Percentiles rank a stretch among this genome's conserved stretches.
Conservation (phyloP, 2,113 vertebrate genomes). For the Campylomormyrus numenius region DNA sequence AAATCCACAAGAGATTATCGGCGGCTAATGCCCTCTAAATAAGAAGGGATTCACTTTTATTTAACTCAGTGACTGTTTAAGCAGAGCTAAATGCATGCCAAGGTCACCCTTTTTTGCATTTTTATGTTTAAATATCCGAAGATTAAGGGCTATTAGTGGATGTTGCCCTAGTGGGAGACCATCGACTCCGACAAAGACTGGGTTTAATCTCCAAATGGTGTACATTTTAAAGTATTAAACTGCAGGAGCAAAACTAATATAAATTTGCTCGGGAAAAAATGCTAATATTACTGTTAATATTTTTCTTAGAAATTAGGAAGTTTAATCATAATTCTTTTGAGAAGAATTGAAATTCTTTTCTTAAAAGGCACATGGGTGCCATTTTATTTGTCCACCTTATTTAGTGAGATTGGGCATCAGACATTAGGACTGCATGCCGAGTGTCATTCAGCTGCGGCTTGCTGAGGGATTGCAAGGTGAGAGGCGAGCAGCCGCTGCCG, state of each 20-base stretch:
- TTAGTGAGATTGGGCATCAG: neutral
- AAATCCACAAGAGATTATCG: conserved; percentile 49
- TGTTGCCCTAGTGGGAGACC: neutral
- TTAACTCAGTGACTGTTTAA: conserved; percentile 49
- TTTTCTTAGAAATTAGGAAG: neutral
- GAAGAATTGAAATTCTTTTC: neutral
- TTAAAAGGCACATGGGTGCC: neutral
- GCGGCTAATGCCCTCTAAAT: conserved; percentile 47
- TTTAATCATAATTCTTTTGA: neutral
- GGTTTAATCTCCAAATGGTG: conserved; percentile 4
- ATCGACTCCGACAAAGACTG: neutral
- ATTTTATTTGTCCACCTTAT: neutral
- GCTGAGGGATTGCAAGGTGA: conserved; percentile 65
- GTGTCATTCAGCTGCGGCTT: conserved; percentile 55
- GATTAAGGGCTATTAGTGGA: conserved; percentile 14
- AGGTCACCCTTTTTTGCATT: conserved; percentile 1
- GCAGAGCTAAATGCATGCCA: conserved; percentile 15
- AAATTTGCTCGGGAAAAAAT: neutral
- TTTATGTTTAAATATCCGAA: conserved; percentile 15
- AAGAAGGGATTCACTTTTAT: conserved; percentile 44
- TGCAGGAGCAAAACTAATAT: neutral
- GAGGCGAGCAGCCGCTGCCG: conserved; percentile 58
- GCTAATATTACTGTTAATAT: neutral
- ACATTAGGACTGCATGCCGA: conserved; percentile 28
- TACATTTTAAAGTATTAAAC: conserved; percentile 3